Evolutionary conservation across 2,888 invertebrate genomes (phyloP), one percentile per base, ranked within the genome.

Genomic region (Dasysyrphus albostriatus): DNA sequence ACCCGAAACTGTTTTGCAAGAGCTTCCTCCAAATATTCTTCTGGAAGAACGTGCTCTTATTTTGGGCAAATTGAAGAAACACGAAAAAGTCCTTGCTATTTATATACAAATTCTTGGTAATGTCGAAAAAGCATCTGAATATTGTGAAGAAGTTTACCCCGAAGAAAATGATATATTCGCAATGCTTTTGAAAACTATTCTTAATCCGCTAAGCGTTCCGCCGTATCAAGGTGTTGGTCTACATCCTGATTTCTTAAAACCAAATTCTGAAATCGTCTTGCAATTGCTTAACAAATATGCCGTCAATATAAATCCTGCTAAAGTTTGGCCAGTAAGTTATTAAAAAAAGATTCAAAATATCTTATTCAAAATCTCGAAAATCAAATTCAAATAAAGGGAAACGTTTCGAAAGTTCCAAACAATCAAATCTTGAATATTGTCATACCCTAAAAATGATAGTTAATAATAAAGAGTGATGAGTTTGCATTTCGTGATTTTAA

Each of bases 31-130:
- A 54, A 96, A 98, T 89, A 94, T 94, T 79, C 93, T 99, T 90
- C 96, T 97, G 90, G 98, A 99, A 91, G 99, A 99, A 92, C 94
- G 98, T 83, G 99, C 99, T 0, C 94, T 99, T n/a, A 96, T 99
- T 83, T 93, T 99, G 54, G 99, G 98, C 0, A 96, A 97, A 89
- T 93, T 99, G 32, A 98, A 97, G 0, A 91, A 96, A 88, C 99
- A 99, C 91, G 97, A 98, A 90, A 97, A 98, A 91, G 98, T 98
- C 0, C 93, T 99, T 61, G 96, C 97, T 1, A 97, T 99, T 90
- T 99, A 99, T 92, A 95, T 98, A 24, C 96, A 97, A 90, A 95
- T 98, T 42, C 93, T 99, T 79, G 96, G 97, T 51, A 96, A 99
- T 92, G 94, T 96, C 0, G 93, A 95, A 5, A 95, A 96, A 90